Base-by-base conservation (phyloP, 1,140 invertebrate species). In the Drosophila kurseongensis region DNA sequence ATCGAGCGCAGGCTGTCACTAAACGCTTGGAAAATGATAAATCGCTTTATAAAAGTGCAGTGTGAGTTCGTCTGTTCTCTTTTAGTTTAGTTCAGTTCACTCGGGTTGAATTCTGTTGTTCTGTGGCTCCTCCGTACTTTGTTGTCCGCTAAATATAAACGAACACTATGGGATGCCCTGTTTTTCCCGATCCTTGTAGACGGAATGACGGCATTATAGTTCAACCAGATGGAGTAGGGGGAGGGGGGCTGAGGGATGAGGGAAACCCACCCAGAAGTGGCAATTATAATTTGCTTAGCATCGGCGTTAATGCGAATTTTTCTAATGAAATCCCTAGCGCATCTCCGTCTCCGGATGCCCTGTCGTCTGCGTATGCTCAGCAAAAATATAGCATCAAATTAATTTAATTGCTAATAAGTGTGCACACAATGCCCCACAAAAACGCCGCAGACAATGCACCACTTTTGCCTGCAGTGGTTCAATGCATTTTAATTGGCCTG, bases 31-130 rank as follows among this genome's bases (percentile, higher is more conserved):
- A 78, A 78, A 83, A 91, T 91, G 88, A 91, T 91, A 91, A 91
- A 91, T 91, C 80, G 80, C 79, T 91, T 91, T 91, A 91, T 84
- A 91, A 91, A 88, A 91, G 88, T 84, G 83, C 88, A 91, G 84
- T 59, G 80, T 60, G 80, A 83, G 72, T 76, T 83, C 41, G 51
- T 75, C 44, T 73, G 58, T 65, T 58, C 52, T 35, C 42, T 29
- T 58, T 58, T 32, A 40, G 32, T 45, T 52, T 35, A 32, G 50
- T 41, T 50, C 58, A 23, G 38, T 58, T 54, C 38, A 36, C n/a
- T 44, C 56, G 36, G 48, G 12, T 57, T 57, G 35, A 55, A 16
- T 69, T 51, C 38, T 55, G 74, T 72, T 76, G 65, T 81, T 71
- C 59, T 66, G 27, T 32, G 7, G 5, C 45, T 47, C 6, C 57